Evolutionary conservation across 2,113 vertebrate species (phyloP).

Genomic region (Panthera leo): DNA sequence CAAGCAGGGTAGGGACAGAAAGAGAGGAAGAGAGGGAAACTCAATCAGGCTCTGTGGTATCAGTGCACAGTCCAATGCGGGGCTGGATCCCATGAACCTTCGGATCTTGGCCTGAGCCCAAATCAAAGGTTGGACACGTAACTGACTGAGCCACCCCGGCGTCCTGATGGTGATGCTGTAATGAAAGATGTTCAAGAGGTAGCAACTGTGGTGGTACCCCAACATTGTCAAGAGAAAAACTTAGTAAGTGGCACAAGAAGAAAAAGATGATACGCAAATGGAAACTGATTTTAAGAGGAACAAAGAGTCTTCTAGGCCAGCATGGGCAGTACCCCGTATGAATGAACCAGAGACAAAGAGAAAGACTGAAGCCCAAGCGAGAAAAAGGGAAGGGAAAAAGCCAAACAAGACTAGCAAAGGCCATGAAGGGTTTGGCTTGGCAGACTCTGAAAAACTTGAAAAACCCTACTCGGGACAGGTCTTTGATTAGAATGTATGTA

Average conservation of each 20-base stretch:
- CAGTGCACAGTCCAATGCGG: no score
- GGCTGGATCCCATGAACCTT: no score
- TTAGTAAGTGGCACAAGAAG: slow-evolving; percentile 22
- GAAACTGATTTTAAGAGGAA: slow-evolving; percentile 91
- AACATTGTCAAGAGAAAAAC: slow-evolving; percentile 83
- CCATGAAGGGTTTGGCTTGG: slow-evolving; percentile 92
- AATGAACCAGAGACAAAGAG: slow-evolving; percentile 95
- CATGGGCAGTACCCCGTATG: slow-evolving; percentile 95
- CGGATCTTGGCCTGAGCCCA: no score
- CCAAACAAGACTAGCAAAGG: slow-evolving; percentile 86
- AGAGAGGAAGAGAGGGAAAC: no score
- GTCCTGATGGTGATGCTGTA: slow-evolving; percentile 77
- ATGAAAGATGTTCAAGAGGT: slow-evolving; percentile 94
- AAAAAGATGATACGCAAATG: slow-evolving; percentile 88
- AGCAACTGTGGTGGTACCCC: slow-evolving; percentile 88
- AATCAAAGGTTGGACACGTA: no score
- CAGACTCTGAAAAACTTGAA: slow-evolving; percentile 76
- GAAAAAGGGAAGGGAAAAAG: slow-evolving; percentile 86
- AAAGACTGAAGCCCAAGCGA: slow-evolving; percentile 91
- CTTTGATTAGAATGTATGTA: background rate
- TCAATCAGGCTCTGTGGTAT: no score
- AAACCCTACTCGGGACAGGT: background rate
- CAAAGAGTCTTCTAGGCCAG: slow-evolving; percentile 90
- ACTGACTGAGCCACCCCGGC: no score
- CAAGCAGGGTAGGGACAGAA: no score